Percentiles rank a stretch among this genome's conserved stretches.
These are phyloP conservation scores for Phthorimaea operculella DNA, from an alignment of 1,140 invertebrate genomes.

Conservation along the genomic window DNA sequence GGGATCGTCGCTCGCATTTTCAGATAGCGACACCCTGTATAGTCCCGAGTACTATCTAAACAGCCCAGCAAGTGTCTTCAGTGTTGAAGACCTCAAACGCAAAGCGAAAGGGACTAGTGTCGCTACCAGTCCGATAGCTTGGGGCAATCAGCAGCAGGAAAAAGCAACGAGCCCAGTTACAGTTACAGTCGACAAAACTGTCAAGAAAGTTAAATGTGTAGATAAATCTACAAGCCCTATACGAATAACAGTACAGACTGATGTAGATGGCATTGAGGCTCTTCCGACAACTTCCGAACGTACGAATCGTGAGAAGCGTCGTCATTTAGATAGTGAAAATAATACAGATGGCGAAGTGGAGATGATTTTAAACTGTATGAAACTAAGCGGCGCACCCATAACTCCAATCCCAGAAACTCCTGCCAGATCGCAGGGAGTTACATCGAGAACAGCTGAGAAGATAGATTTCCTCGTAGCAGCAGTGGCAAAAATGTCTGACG, in stretches of 20 bases:
- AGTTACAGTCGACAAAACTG: not conserved
- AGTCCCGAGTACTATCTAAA: slow-evolving; percentile 29
- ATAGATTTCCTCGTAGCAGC: no score
- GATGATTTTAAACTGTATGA: slow-evolving; percentile 44
- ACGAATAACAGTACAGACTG: not conserved
- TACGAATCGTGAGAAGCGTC: no score
- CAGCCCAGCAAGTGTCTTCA: slow-evolving; percentile 34
- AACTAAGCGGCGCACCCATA: slow-evolving; percentile 29
- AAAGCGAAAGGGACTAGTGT: slow-evolving; percentile 15
- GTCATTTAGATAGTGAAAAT: not conserved
- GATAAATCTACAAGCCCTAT: slow-evolving; percentile 21
- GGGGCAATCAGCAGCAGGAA: not conserved
- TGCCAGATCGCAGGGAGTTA: slow-evolving; percentile 8
- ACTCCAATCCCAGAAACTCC: slow-evolving; percentile 47
- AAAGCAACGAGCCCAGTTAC: no score
- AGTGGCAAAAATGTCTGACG: no score
- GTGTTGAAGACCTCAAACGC: slow-evolving; percentile 11
- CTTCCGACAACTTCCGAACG: no score
- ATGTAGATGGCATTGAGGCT: no score
- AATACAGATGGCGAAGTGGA: slow-evolving; percentile 43
- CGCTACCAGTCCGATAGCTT: slow-evolving; percentile 24
- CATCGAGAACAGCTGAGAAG: no score
- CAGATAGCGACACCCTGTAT: slow-evolving; percentile 29
- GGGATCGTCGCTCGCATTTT: slow-evolving; percentile 48
- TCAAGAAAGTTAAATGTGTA: not conserved